Conservation (phyloP, 2,888 invertebrate species). For the Silvanus unidentatus region DNA sequence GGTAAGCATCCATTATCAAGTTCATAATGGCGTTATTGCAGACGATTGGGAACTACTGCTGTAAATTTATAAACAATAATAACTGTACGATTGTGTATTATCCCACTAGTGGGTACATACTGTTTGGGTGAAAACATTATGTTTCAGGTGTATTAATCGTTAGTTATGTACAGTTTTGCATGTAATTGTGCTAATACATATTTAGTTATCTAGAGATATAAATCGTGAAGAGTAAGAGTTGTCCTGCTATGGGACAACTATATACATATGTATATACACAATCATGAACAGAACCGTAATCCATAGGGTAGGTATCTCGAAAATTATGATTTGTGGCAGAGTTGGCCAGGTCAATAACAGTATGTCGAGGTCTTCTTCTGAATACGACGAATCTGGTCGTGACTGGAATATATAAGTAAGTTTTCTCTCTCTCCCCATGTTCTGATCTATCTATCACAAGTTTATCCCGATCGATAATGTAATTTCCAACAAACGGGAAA, state of each 20-base stretch:
- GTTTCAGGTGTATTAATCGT: background rate
- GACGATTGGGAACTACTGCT: constrained; percentile 21
- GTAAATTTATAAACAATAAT: constrained; percentile 24
- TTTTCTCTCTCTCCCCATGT: constrained; percentile 20
- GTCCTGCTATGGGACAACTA: too few species aligned
- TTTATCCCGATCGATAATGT: constrained; percentile 36
- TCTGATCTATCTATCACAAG: constrained; percentile 37
- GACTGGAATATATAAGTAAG: constrained; percentile 28
- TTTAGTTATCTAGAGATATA: too few species aligned
- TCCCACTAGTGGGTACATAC: background rate
- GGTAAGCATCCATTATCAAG: constrained; percentile 23
- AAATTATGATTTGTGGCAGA: constrained; percentile 40
- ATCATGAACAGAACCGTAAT: background rate
- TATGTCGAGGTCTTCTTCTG: constrained; percentile 20
- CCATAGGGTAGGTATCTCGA: constrained; percentile 16
- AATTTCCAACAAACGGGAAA: constrained; percentile 30
- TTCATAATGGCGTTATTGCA: constrained; percentile 25
- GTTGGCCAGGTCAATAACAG: constrained; percentile 33
- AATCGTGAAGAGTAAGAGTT: too few species aligned
- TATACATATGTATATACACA: too few species aligned
- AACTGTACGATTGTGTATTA: constrained; percentile 1
- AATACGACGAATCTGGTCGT: constrained; percentile 26
- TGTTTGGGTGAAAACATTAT: background rate
- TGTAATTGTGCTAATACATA: too few species aligned
- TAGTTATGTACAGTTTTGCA: too few species aligned